These are phyloP conservation scores for Hippoglossus stenolepis DNA, from an alignment of 2,113 vertebrate species.

Conservation along the genomic window DNA sequence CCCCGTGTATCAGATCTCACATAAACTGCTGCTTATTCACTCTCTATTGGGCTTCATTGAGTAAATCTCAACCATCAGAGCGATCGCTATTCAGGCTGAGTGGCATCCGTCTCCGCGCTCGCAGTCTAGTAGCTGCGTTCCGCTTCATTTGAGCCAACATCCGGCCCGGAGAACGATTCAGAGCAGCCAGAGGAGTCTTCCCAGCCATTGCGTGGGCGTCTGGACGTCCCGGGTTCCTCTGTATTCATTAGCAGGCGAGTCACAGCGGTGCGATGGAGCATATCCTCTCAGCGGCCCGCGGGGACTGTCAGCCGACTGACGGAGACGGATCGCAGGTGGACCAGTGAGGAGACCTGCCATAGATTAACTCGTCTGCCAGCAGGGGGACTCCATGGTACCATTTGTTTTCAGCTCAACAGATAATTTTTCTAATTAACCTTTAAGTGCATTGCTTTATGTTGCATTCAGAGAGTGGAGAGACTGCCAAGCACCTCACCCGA, in stretches of 20 bases:
- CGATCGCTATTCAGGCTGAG: slow-evolving; percentile 70
- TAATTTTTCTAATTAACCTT: slow-evolving; percentile 98
- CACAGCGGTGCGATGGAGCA: slow-evolving; percentile 73
- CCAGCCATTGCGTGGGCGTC: slow-evolving; percentile 64
- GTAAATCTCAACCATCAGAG: slow-evolving; percentile 76
- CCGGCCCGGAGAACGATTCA: slow-evolving; percentile 67
- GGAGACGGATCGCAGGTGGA: slow-evolving; percentile 90
- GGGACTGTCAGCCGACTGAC: slow-evolving; percentile 85
- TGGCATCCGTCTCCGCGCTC: slow-evolving; percentile 59
- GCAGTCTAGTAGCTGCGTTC: slow-evolving; percentile 61
- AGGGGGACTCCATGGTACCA: slow-evolving; percentile 73
- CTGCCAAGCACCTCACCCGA: slow-evolving; percentile 19
- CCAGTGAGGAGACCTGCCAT: slow-evolving; percentile 77
- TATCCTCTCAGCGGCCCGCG: slow-evolving; percentile 77
- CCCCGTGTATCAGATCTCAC: slow-evolving; percentile 40
- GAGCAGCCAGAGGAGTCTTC: slow-evolving; percentile 61
- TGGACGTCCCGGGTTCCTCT: slow-evolving; percentile 70
- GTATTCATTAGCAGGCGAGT: slow-evolving; percentile 78
- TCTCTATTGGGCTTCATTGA: slow-evolving; percentile 58
- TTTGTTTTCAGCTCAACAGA: slow-evolving; percentile 87
- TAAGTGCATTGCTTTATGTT: slow-evolving; percentile 80
- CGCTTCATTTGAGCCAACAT: slow-evolving; percentile 78
- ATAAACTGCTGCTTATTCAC: slow-evolving; percentile 39
- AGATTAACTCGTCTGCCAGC: slow-evolving; percentile 87
- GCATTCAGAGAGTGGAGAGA: slow-evolving; percentile 57